phyloP scores from a whole-genome alignment of 2,888 invertebrate genomes.

The Chironomus riparius region DNA sequence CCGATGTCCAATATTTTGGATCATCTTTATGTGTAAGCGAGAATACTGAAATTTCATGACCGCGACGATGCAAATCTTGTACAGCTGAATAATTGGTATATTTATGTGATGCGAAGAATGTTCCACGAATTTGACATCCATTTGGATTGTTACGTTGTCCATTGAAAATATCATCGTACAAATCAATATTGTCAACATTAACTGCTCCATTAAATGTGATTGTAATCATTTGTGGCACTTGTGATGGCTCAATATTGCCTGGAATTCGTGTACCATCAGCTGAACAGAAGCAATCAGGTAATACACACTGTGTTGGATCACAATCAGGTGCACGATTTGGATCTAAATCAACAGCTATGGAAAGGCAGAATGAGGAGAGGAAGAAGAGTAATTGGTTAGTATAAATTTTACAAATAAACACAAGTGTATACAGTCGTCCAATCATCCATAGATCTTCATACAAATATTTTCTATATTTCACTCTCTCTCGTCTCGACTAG shows the following conservation, averaged over 20 bases:
- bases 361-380: background rate
- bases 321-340: conserved; percentile 89
- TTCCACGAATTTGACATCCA: conserved; percentile 79
- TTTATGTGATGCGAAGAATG: conserved; percentile 87
- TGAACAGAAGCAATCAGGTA: conserved; percentile 89
- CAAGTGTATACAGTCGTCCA: background rate
- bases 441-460: background rate
- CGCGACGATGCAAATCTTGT: conserved; percentile 79
- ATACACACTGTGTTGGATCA: conserved; percentile 75
- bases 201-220: conserved; percentile 88
- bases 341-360: conserved; percentile 78
- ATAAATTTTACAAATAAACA: background rate
- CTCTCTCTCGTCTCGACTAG: no score
- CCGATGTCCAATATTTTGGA: conserved; percentile 81
- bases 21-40: conserved; percentile 89
- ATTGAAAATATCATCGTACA: conserved; percentile 84
- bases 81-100: conserved; percentile 85
- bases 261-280: conserved; percentile 86
- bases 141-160: conserved; percentile 79
- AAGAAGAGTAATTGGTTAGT: conserved; percentile 7
- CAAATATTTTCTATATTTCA: no score
- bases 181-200: conserved; percentile 85
- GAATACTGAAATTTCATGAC: conserved; percentile 87
- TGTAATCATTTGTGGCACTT: conserved; percentile 89
- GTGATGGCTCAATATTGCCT: conserved; percentile 68